phyloP scores from a whole-genome alignment of 2,113 vertebrate genomes.

The Hemichromis elongatus region DNA sequence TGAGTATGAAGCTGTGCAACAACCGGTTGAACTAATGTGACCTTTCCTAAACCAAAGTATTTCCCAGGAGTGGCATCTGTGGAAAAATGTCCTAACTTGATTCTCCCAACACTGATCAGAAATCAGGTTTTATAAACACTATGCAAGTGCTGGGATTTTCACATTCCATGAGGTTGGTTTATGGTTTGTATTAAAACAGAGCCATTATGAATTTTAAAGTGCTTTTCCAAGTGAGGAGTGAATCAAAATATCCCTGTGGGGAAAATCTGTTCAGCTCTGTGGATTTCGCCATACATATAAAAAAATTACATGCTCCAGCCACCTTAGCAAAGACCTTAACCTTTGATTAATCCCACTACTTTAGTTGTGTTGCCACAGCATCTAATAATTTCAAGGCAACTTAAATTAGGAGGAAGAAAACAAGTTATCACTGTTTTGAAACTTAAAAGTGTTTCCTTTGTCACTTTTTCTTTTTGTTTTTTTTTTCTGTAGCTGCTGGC shows the following conservation, averaged over 20 bases:
- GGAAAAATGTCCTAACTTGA: background rate
- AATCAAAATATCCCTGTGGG: background rate
- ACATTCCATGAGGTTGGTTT: background rate
- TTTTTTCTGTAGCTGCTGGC: conserved; percentile 84
- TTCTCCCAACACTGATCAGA: background rate
- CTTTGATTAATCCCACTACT: background rate
- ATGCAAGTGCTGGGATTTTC: background rate
- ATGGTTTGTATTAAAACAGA: background rate
- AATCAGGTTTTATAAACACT: background rate
- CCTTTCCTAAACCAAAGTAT: background rate
- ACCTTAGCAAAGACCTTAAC: background rate
- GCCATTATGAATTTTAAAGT: background rate
- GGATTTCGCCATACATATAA: background rate
- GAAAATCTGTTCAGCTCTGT: background rate
- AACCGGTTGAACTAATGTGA: background rate
- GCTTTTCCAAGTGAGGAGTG: background rate
- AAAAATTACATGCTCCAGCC: background rate
- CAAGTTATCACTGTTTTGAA: background rate
- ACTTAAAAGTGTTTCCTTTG: background rate
- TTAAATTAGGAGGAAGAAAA: background rate
- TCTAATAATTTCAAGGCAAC: background rate
- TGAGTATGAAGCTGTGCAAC: background rate
- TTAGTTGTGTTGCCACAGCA: background rate
- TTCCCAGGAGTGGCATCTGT: background rate
- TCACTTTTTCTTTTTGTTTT: background rate